These are phyloP conservation scores for Standfussiana lucernea DNA, from an alignment of 2,888 invertebrate species.

Conservation along the genomic window DNA sequence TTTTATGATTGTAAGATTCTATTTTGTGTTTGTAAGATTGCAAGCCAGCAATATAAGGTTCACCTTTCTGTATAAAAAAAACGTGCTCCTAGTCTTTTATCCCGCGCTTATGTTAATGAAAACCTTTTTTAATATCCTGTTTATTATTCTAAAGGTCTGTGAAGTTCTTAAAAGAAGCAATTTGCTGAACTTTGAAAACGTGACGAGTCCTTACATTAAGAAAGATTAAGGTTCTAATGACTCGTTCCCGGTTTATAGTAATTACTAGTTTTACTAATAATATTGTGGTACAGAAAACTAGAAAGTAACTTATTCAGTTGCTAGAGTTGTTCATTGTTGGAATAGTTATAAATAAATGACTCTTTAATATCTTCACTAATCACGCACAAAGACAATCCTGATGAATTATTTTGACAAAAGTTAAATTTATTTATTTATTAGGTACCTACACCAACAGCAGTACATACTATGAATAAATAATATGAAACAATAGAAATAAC, in stretches of 20 bases:
- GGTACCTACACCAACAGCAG: no score
- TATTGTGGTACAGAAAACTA: neutral
- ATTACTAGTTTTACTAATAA: constrained; percentile 24
- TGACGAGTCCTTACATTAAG: constrained; percentile 36
- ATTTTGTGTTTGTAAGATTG: neutral
- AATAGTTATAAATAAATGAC: no score
- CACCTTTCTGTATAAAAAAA: neutral
- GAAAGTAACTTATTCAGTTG: neutral
- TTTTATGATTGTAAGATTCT: no score
- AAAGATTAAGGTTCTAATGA: constrained; percentile 44
- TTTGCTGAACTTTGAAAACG: constrained; percentile 42
- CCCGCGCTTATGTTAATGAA: constrained; percentile 19
- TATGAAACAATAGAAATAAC: no score
- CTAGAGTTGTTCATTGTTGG: neutral
- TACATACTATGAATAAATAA: no score
- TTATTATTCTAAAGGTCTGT: constrained; percentile 46
- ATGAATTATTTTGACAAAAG: no score
- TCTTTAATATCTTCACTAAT: no score
- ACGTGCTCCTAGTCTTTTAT: neutral
- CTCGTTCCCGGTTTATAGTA: constrained; percentile 21
- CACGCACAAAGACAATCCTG: no score
- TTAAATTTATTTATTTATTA: no score
- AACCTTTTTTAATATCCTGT: constrained; percentile 38
- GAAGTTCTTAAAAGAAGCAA: constrained; percentile 39
- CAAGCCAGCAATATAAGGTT: no score